Evolutionary conservation across 2,797 vertebrate genomes (phyloP).

Genomic region (Spinus pinus): DNA sequence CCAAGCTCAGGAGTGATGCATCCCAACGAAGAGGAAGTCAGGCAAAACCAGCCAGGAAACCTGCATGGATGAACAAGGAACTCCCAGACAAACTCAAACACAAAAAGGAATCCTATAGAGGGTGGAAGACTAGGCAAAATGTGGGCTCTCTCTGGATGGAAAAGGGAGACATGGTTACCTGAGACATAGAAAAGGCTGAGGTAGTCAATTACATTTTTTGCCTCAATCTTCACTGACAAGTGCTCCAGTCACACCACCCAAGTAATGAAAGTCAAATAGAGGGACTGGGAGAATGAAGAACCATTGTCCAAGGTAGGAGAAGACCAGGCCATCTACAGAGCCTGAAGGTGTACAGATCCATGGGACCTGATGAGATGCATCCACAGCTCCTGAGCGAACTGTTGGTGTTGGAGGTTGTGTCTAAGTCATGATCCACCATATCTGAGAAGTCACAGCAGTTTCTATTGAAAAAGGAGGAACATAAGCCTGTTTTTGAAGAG

Average conservation of each 20-base stretch:
- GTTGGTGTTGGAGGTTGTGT: rapidly evolving
- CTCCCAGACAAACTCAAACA: neutral
- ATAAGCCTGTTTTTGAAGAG: neutral
- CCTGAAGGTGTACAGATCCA: neutral
- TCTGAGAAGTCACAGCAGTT: neutral
- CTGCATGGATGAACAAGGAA: neutral
- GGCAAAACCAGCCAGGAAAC: neutral
- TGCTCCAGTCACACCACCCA: neutral
- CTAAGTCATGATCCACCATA: neutral
- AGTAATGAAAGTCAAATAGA: neutral
- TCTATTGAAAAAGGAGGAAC: neutral
- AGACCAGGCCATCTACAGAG: neutral
- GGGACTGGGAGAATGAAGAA: neutral
- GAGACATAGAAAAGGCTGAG: neutral
- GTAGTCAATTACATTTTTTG: neutral
- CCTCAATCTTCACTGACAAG: neutral
- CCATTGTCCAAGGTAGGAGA: neutral
- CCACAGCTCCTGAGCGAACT: rapidly evolving
- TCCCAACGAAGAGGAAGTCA: neutral
- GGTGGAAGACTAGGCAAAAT: neutral
- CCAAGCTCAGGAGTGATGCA: neutral
- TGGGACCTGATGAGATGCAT: neutral
- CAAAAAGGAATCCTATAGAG: neutral
- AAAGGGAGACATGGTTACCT: neutral
- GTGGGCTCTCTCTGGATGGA: neutral